These are phyloP conservation scores for Acromyrmex echinatior DNA, from an alignment of 1,140 invertebrate genomes.

Conservation along the genomic window DNA sequence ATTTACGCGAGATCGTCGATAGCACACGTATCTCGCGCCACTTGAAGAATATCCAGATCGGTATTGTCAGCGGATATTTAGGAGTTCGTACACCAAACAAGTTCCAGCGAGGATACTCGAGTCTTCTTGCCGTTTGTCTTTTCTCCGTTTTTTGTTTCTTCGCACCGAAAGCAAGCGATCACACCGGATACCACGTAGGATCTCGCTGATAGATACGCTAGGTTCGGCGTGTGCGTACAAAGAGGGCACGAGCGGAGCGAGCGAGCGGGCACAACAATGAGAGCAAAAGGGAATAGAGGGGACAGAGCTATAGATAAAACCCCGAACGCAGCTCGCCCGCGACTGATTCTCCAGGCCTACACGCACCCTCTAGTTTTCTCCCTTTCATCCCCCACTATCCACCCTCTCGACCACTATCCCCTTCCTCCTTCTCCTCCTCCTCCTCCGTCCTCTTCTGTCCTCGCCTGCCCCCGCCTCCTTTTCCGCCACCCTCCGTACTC, in stretches of 20 bases:
- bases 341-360: constrained; percentile 86
- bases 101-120: neutral
- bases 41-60: constrained; percentile 27
- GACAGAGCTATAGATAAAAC: constrained; percentile 84
- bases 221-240: constrained; percentile 38
- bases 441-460: constrained; percentile 42
- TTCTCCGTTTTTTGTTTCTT: neutral
- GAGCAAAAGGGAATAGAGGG: constrained; percentile 70
- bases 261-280: constrained; percentile 57
- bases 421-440: constrained; percentile 69
- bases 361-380: constrained; percentile 86
- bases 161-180: neutral
- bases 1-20: constrained; percentile 42
- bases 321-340: constrained; percentile 86
- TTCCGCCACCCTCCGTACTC: constrained; percentile 65
- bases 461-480: constrained; percentile 65
- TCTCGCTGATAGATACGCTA: constrained; percentile 29
- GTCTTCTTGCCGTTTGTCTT: neutral
- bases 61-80: constrained; percentile 1
- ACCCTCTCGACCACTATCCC: constrained; percentile 78
- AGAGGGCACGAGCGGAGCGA: constrained; percentile 46
- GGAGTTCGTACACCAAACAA: constrained; percentile 20
- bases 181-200: constrained; percentile 39
- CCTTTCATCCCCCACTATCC: constrained; percentile 81
- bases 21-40: constrained; percentile 34